phyloP scores from a whole-genome alignment of 2,797 vertebrate species.

The Trichosurus vulpecula region DNA sequence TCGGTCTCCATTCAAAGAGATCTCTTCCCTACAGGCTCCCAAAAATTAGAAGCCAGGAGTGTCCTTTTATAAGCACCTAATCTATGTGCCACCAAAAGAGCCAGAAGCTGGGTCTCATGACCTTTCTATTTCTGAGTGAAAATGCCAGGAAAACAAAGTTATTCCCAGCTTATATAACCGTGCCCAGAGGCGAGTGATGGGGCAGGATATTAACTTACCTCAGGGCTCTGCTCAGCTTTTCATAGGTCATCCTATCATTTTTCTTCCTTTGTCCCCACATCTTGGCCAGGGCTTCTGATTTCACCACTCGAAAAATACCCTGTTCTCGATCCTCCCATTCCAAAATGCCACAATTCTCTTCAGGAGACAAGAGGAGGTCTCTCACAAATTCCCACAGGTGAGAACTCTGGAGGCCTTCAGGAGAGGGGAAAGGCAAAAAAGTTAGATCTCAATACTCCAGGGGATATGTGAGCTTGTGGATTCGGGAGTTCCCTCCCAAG shows the following conservation, averaged over 20 bases:
- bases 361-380: conserved; percentile 82
- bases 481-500: background rate
- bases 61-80: conserved; percentile 45
- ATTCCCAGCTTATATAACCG: background rate
- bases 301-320: conserved; percentile 82
- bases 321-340: conserved; percentile 83
- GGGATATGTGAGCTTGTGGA: background rate
- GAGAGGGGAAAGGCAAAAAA: conserved; percentile 13
- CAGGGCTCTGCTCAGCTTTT: conserved; percentile 84
- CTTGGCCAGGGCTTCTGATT: conserved; percentile 83
- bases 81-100: conserved; percentile 40
- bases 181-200: background rate
- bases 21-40: background rate
- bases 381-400: conserved; percentile 85
- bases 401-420: conserved; percentile 81
- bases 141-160: background rate
- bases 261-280: conserved; percentile 85
- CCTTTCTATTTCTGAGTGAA: conserved; percentile 14
- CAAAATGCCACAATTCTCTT: conserved; percentile 81
- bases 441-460: background rate
- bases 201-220: conserved; percentile 60
- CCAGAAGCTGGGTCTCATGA: background rate
- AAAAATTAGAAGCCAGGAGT: background rate
- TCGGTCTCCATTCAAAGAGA: conserved; percentile 20
- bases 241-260: conserved; percentile 83